A percentile compares a stretch with the other conserved stretches of the same genome.
These are phyloP conservation scores for Trachelipus rathkii DNA, from an alignment of 1,140 invertebrate genomes.

Conservation along the genomic window DNA sequence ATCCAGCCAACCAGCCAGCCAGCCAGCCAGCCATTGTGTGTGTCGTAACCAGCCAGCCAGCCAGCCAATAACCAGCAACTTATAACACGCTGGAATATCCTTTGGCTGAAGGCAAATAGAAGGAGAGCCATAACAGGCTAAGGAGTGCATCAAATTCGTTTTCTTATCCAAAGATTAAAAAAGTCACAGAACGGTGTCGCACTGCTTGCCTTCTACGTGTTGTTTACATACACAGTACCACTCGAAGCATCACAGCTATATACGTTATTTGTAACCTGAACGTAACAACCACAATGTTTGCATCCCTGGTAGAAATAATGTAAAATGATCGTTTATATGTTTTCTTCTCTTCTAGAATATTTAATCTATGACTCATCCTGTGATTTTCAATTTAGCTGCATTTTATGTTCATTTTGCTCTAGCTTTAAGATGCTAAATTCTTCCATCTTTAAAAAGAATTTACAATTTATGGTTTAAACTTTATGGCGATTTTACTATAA, in stretches of 20 bases:
- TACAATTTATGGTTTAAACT: too few relatives aligned
- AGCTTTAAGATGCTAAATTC: too few relatives aligned
- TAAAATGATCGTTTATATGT: conserved; percentile 6
- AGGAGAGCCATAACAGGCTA: conserved; percentile 97
- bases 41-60: too few relatives aligned
- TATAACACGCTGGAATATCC: conserved; percentile 84
- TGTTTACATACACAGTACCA: conserved; percentile 80
- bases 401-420: too few relatives aligned
- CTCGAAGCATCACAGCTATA: conserved; percentile 74
- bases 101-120: conserved; percentile 79
- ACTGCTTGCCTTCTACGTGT: conserved; percentile 89
- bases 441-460: too few relatives aligned
- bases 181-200: conserved; percentile 92
- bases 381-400: too few relatives aligned
- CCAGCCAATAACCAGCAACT: too few relatives aligned
- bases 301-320: conserved; percentile 60
- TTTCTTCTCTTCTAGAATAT: too few relatives aligned
- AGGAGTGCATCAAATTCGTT: conserved; percentile 94
- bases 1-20: too few relatives aligned
- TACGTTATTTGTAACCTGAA: conserved; percentile 75
- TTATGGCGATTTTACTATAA: too few relatives aligned
- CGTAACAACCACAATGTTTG: conserved; percentile 80
- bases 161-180: conserved; percentile 80
- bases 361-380: too few relatives aligned
- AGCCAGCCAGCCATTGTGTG: too few relatives aligned